Evolutionary conservation across 2,888 invertebrate genomes (phyloP), one percentile per base, ranked within the genome.

Genomic region (Mactromeris polynyma): DNA sequence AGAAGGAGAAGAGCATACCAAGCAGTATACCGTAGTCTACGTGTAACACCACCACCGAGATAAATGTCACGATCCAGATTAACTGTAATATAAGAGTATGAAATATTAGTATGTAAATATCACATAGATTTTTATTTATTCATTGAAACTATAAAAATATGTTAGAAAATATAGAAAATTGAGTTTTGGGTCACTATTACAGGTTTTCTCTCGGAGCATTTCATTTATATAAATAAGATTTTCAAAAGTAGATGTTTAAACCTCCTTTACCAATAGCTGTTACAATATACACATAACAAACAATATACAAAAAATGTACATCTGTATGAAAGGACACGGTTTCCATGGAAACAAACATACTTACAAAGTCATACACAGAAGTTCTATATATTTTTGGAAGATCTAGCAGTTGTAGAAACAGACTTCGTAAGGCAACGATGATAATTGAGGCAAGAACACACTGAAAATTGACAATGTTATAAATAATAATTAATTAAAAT

Each of bases 1-100:
- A 97, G n/a, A 99, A 97, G 33, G 98, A 98, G 40, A 98, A 97
- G 36, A 98, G 95, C 1, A 98, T 97, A 2, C 99, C 98, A 0
- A 98, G 97, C 0, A 98, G 97, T 7, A 99, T 97, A 0, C 99
- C 99, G 95, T 98, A 97, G 95, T 98, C 98, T 87, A 99, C 98
- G 96, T 98, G 98, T 69, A 98, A 96, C n/a, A 98, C 94, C 11
- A 98, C 97, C 0, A 98, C 98, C 0, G 97, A 97, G 17, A 98
- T 94, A 96, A 98, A 99, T 0, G 99, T 98, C 2, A 98, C 97
- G 0, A 98, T 95, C 99, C 99, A 99, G 83, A 96, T 96, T 4
- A 93, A 86, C 96, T 96, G 93, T 19, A 81, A 83, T n/a, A 58
- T n/a, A n/a, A n/a, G n/a, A n/a, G n/a, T 42, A 42, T 42, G 14